Percentiles rank a stretch among this genome's conserved stretches.
phyloP scores from a whole-genome alignment of 2,113 vertebrate genomes.

The Elephas maximus region DNA sequence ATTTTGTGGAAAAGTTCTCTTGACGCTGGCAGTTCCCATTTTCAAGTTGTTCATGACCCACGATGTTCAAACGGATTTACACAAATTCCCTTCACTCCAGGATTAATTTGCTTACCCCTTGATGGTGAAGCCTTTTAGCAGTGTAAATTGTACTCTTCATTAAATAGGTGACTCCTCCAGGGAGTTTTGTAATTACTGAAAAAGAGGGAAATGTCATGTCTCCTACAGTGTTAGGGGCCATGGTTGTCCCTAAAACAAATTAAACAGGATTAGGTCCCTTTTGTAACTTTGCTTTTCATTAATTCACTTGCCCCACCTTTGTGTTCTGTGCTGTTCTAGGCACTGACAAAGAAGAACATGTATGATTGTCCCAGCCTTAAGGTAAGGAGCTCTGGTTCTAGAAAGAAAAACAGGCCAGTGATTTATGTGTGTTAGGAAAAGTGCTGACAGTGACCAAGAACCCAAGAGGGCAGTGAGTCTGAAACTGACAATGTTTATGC shows the following conservation, averaged over 20 bases:
- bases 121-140: background rate
- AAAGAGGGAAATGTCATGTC: background rate
- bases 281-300: slow-evolving; percentile 41
- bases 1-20: background rate
- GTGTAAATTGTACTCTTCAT: background rate
- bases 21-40: background rate
- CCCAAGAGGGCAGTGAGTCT: background rate
- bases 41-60: background rate
- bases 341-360: background rate
- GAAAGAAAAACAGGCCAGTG: background rate
- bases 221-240: background rate
- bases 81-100: background rate
- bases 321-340: background rate
- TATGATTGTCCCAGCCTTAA: background rate
- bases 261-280: background rate
- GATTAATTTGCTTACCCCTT: background rate
- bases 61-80: background rate
- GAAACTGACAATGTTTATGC: background rate
- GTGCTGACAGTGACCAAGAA: background rate
- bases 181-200: background rate
- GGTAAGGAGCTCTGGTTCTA: background rate
- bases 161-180: slow-evolving; percentile 15
- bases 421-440: background rate
- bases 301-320: background rate
- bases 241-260: background rate